Evolutionary conservation across 2,888 invertebrate genomes (phyloP), one percentile per base, ranked within the genome.

Genomic region (Xestoiulus laeticollis): DNA sequence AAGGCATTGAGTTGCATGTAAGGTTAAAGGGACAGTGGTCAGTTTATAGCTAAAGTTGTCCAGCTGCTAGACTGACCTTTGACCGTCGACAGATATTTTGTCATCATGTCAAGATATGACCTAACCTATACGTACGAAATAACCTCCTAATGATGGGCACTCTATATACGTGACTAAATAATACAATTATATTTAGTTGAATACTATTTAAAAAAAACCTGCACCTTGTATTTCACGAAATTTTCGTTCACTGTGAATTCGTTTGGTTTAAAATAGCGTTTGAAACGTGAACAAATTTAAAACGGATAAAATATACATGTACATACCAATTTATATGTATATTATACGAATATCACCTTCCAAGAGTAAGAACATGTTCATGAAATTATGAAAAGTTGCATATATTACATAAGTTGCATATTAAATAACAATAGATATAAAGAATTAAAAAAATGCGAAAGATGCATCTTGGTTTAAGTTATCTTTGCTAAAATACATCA

Each of bases 21-120:
- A 78, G 14, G 78, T 78, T 32, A 30, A 78, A 78, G 78, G 16
- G 30, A 30, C 78, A 30, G 30, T 78, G 78, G 78, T 78, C 78
- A 78, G 68, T 10, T 68, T 26, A 6, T 8, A 68, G 68, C 53
- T 59, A n/a, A 26, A 78, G 78, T 30, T 78, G 78, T 78, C 78
- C 78, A 78, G 78, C 78, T 78, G 78, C 30, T 30, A 8, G 78
- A 30, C 30, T 78, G 78, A 78, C 78, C 78, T 78, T 78, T 78
- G 30, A 78, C 78, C 78, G 30, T 10, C 6, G 14, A 26, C 12
- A 1, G 30, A 32, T 78, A 32, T 78, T 78, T 78, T 16, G 78
- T 5, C 26, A 3, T 3, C 14, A 78, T 78, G 78, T 78, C 78
- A 3, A 30, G 16, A 14, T 78, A 78, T 26, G 78, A 30, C 30